A percentile compares a stretch with the other conserved stretches of the same genome.
Conservation (phyloP, 2,888 invertebrate species). For the Tipula unca region DNA sequence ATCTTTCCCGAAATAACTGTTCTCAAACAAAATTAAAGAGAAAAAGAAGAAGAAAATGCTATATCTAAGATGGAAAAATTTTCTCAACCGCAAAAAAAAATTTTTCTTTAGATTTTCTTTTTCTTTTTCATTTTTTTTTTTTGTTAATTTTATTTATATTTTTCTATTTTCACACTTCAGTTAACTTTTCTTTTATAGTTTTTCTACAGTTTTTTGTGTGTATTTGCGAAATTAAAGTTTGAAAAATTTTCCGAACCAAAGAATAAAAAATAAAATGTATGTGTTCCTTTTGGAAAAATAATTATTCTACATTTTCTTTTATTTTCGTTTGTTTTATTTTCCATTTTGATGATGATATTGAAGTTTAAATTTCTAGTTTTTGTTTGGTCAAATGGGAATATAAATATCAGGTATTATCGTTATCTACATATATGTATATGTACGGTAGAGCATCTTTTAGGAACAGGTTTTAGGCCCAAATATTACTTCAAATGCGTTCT, state of each 20-base stretch:
- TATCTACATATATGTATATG: neutral
- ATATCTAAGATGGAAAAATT: neutral
- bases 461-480: neutral
- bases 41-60: neutral
- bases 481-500: neutral
- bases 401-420: neutral
- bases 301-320: neutral
- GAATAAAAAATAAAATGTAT: neutral
- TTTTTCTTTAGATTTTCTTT: neutral
- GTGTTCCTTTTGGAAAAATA: neutral
- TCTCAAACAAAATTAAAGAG: neutral
- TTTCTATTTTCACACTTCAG: constrained; percentile 14
- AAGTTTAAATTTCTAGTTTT: neutral
- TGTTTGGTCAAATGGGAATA: neutral
- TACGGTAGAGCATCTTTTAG: too few relatives aligned
- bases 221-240: neutral
- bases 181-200: constrained; percentile 14
- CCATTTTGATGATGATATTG: neutral
- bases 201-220: neutral
- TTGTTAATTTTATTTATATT: constrained; percentile 2
- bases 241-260: neutral
- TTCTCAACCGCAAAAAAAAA: constrained; percentile 1
- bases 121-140: neutral
- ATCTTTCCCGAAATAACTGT: neutral
- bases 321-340: neutral